A percentile compares a stretch with the other conserved stretches of the same genome.
These are phyloP conservation scores for Cataglyphis hispanica DNA, from an alignment of 1,140 invertebrate species.

Conservation along the genomic window DNA sequence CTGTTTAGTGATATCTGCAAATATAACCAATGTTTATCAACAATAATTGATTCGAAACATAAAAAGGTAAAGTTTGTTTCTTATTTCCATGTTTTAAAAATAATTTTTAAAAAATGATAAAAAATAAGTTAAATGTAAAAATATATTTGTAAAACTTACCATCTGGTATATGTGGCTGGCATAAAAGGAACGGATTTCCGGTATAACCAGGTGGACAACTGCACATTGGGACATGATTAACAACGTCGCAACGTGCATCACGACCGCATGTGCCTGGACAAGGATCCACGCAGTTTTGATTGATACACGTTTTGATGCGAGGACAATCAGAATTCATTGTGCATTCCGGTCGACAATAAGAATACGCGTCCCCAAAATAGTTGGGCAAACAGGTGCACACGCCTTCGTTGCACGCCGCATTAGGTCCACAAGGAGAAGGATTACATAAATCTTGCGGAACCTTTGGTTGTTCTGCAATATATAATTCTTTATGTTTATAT, in stretches of 20 bases:
- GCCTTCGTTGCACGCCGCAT: conserved; percentile 91
- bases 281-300: conserved; percentile 92
- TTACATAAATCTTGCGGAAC: conserved; percentile 89
- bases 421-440: conserved; percentile 92
- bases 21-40: conserved; percentile 28
- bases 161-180: conserved; percentile 83
- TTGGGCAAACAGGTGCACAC: conserved; percentile 92
- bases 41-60: background rate
- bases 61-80: background rate
- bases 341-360: conserved; percentile 92
- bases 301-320: conserved; percentile 91
- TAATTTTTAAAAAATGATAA: background rate
- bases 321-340: conserved; percentile 94
- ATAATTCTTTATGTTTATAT: conserved; percentile 9
- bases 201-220: conserved; percentile 89
- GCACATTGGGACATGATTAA: conserved; percentile 92
- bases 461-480: conserved; percentile 82
- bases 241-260: conserved; percentile 91
- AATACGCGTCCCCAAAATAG: conserved; percentile 91
- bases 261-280: conserved; percentile 92
- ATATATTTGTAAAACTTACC: conserved; percentile 59
- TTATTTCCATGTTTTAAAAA: background rate
- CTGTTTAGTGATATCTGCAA: conserved; percentile 77
- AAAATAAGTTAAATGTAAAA: background rate
- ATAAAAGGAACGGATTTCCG: conserved; percentile 93